Evolutionary conservation across 2,888 invertebrate species (phyloP).

Genomic region (Tubulanus polymorphus): DNA sequence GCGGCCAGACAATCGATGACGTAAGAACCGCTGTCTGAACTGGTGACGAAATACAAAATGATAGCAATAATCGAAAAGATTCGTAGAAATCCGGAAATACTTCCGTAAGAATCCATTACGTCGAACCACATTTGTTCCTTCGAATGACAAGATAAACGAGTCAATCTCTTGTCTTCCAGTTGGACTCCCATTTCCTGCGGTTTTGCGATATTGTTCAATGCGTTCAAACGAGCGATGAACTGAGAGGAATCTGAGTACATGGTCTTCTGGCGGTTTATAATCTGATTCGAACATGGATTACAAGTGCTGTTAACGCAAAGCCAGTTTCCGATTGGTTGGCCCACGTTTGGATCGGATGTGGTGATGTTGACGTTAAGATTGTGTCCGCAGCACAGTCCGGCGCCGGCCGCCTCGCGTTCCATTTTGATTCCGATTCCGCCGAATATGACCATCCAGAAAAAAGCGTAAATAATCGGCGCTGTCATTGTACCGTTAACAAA

Average conservation of each 20-base stretch:
- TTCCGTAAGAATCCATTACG: neutral
- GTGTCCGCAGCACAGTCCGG: neutral
- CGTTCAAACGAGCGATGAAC: too few relatives aligned
- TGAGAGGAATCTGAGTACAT: too few relatives aligned
- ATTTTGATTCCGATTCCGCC: slow-evolving; percentile 1
- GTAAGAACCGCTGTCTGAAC: slow-evolving; percentile 2
- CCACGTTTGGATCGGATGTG: too few relatives aligned
- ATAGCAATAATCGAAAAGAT: slow-evolving; percentile 1
- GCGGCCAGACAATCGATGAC: neutral
- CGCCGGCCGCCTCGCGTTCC: neutral
- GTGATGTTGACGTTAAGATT: neutral
- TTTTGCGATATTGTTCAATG: too few relatives aligned
- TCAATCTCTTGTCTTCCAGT: neutral
- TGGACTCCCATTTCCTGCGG: too few relatives aligned
- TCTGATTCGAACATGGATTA: too few relatives aligned
- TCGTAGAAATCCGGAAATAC: neutral
- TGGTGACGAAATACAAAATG: slow-evolving; percentile 6
- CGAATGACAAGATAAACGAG: neutral
- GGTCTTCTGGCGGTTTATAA: too few relatives aligned
- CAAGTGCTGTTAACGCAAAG: too few relatives aligned
- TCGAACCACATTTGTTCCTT: slow-evolving; percentile 5
- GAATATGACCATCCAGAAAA: slow-evolving; percentile 2
- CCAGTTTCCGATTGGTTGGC: too few relatives aligned
- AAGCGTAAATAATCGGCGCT: neutral
- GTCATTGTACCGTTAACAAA: slow-evolving; percentile 4